A percentile compares a stretch with the other conserved stretches of the same genome.
phyloP scores from a whole-genome alignment of 2,113 vertebrate genomes.

The Alligator mississippiensis region DNA sequence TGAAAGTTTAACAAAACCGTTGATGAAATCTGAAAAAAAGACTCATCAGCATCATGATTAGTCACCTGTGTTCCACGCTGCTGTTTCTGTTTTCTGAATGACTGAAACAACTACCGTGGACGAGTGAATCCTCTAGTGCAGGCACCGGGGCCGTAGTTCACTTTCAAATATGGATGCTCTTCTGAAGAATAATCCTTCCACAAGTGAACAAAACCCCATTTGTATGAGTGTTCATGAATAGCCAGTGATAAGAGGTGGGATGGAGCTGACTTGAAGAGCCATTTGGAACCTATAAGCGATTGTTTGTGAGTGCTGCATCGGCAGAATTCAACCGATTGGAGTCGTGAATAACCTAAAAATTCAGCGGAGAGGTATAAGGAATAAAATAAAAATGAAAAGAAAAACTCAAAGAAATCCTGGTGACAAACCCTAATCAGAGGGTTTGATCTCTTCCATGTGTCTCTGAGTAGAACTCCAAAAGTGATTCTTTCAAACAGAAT shows the following conservation, averaged over 20 bases:
- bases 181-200: neutral
- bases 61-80: neutral
- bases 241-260: fast-evolving
- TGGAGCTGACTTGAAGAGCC: neutral
- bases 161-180: neutral
- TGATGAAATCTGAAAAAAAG: constrained; percentile 12
- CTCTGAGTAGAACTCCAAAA: neutral
- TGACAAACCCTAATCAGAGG: neutral
- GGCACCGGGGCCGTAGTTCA: neutral
- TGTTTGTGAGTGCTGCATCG: neutral
- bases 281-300: neutral
- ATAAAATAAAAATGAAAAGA: neutral
- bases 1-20: neutral
- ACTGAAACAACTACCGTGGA: neutral
- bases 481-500: neutral
- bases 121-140: neutral
- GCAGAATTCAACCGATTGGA: neutral
- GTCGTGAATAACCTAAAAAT: neutral
- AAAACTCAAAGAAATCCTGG: neutral
- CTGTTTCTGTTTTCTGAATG: neutral
- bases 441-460: neutral
- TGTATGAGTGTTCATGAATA: too few relatives aligned
- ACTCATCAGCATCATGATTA: neutral
- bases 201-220: neutral
- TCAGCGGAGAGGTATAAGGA: neutral